A percentile compares a stretch with the other conserved stretches of the same genome.
phyloP scores from a whole-genome alignment of 2,113 vertebrate genomes.

The Porphyrio hochstetteri region DNA sequence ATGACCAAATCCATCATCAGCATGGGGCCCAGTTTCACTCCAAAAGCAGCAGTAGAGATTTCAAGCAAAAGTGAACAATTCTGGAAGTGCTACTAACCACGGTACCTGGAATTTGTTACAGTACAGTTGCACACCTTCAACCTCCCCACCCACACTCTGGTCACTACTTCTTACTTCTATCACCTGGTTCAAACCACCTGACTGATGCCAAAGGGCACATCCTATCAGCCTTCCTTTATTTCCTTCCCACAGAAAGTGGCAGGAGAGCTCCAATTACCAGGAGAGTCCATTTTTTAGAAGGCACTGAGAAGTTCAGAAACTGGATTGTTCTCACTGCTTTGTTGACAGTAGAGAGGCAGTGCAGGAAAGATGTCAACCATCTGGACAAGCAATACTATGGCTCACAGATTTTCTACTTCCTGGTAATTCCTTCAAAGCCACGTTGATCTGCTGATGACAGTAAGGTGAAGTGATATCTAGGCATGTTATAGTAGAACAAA shows the following conservation, averaged over 20 bases:
- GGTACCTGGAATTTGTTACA: accelerated
- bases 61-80: neutral
- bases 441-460: neutral
- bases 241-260: neutral
- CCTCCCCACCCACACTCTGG: neutral
- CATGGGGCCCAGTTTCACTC: neutral
- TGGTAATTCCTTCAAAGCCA: neutral
- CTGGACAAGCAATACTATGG: neutral
- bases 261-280: neutral
- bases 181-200: accelerated
- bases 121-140: neutral
- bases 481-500: neutral
- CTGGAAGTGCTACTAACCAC: neutral
- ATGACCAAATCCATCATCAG: neutral
- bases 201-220: neutral
- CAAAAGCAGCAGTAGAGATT: neutral
- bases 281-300: neutral
- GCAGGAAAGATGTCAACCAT: neutral
- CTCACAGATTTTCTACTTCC: neutral
- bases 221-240: neutral
- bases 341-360: neutral
- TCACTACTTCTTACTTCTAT: neutral
- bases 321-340: neutral
- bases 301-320: neutral
- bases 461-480: neutral